Percentiles rank a stretch among this genome's conserved stretches.
Conservation (phyloP, 2,113 vertebrate species). For the Papio anubis region DNA sequence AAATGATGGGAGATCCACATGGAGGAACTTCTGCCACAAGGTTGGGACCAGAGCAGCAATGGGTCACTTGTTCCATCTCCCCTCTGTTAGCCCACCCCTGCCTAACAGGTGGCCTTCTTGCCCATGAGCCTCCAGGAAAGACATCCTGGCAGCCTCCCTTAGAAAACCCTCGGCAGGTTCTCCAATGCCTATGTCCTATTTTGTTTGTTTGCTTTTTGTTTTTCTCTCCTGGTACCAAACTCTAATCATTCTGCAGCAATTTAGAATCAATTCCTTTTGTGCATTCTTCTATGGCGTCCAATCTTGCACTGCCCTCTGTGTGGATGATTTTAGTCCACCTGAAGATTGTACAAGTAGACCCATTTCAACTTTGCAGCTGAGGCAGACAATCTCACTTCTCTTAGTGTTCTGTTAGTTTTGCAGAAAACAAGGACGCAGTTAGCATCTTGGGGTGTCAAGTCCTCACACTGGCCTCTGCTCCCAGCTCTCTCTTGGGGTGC, state of each 20-base stretch:
- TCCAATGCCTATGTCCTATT: background rate
- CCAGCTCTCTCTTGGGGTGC: background rate
- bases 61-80: fast-evolving
- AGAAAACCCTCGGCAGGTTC: background rate
- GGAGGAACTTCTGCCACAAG: background rate
- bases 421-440: background rate
- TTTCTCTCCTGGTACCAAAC: background rate
- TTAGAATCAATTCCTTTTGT: background rate
- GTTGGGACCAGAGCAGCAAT: fast-evolving
- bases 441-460: background rate
- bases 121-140: background rate
- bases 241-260: background rate
- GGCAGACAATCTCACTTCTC: fast-evolving
- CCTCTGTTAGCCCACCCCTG: background rate
- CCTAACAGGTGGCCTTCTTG: fast-evolving
- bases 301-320: fast-evolving
- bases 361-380: background rate
- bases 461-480: background rate
- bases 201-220: background rate
- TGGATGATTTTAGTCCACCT: fast-evolving
- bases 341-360: background rate
- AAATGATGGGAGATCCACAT: fast-evolving
- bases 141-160: fast-evolving
- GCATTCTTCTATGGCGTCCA: background rate
- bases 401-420: background rate